A percentile compares a stretch with the other conserved stretches of the same genome.
phyloP scores from a whole-genome alignment of 2,888 invertebrate species.

The Lasioglossum leucozonium region DNA sequence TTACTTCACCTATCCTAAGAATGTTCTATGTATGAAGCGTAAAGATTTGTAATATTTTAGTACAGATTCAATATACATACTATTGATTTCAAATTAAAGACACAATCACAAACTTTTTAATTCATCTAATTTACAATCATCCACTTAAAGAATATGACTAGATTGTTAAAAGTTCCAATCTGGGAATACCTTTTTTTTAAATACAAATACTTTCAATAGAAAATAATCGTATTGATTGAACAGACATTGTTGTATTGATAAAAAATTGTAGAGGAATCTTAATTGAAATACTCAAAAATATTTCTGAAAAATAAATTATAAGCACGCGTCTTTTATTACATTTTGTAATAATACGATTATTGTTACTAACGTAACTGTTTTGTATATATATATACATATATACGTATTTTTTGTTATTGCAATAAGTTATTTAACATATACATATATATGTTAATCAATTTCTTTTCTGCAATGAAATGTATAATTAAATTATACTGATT shows the following conservation, averaged over 20 bases:
- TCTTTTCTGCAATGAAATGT: constrained; percentile 24
- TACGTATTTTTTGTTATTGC: constrained; percentile 11
- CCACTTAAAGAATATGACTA: constrained; percentile 56
- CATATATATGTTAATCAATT: constrained; percentile 22
- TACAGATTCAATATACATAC: constrained; percentile 36
- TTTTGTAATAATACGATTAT: constrained; percentile 27
- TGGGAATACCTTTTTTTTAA: constrained; percentile 31
- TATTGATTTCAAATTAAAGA: constrained; percentile 39
- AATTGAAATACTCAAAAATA: constrained; percentile 23
- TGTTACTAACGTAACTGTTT: constrained; percentile 22
- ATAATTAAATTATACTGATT: neutral
- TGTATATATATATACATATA: neutral
- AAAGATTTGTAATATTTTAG: constrained; percentile 43
- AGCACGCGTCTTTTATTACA: constrained; percentile 6
- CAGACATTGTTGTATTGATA: constrained; percentile 30
- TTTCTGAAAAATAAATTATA: constrained; percentile 27
- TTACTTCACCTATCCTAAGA: constrained; percentile 44
- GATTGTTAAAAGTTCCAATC: constrained; percentile 38
- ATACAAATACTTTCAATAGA: constrained; percentile 30
- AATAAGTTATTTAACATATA: constrained; percentile 3
- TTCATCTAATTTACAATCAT: constrained; percentile 36
- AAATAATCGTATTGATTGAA: constrained; percentile 31
- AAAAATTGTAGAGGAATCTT: constrained; percentile 25
- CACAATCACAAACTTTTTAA: constrained; percentile 30
- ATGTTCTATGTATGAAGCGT: constrained; percentile 50